Conservation (phyloP, 2,797 vertebrate genomes). For the Myotis pilosus region DNA sequence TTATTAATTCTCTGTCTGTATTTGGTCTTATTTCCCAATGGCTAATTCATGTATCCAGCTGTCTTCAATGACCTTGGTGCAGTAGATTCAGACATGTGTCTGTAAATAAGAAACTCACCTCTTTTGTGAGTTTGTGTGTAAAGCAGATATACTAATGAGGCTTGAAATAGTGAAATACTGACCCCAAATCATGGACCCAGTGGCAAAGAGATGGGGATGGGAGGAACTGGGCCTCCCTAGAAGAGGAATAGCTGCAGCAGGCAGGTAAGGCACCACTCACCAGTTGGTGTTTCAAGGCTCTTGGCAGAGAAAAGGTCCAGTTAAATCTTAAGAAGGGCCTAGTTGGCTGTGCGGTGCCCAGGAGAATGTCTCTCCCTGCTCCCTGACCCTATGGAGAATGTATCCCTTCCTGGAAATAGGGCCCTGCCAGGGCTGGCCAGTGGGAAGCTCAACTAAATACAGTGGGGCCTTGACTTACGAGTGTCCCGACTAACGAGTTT, state of each 20-base stretch:
- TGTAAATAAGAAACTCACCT: neutral
- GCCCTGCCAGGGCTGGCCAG: neutral
- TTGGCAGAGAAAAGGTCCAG: neutral
- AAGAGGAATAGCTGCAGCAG: neutral
- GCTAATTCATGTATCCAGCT: neutral
- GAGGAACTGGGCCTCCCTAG: neutral
- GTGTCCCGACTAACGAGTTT: too few relatives aligned
- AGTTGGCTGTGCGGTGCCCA: neutral
- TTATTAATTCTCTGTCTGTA: neutral
- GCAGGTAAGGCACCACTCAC: rapidly evolving
- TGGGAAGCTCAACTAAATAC: too few relatives aligned
- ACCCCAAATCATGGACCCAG: neutral
- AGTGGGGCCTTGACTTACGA: too few relatives aligned
- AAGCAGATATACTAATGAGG: neutral
- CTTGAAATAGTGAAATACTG: neutral
- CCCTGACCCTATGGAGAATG: neutral
- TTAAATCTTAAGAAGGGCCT: neutral
- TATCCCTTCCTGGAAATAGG: neutral
- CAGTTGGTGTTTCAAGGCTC: neutral
- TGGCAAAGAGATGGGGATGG: neutral
- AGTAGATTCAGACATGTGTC: neutral
- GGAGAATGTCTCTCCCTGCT: neutral
- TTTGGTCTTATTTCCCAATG: neutral
- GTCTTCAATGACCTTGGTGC: too few relatives aligned
- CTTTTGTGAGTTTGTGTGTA: neutral